phyloP scores from a whole-genome alignment of 2,888 invertebrate genomes.

The Cheilosia urbana region DNA sequence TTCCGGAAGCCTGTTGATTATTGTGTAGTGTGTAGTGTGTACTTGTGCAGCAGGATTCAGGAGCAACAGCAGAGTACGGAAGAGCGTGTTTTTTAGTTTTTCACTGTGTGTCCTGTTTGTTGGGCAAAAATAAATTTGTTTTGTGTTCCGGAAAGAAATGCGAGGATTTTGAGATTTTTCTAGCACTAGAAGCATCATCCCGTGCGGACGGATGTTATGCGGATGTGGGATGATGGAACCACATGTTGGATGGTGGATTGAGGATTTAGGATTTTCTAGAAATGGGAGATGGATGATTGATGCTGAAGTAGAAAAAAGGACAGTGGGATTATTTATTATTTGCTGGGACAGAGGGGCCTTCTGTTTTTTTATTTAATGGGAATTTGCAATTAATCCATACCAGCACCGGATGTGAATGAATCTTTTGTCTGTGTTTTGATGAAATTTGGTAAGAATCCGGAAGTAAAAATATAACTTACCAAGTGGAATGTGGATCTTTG shows the following conservation, averaged over 20 bases:
- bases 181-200: constrained; percentile 40
- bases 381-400: constrained; percentile 55
- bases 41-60: constrained; percentile 21
- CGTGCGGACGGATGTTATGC: constrained; percentile 58
- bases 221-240: constrained; percentile 44
- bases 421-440: constrained; percentile 18
- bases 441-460: too few relatives aligned
- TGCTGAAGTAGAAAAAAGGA: constrained; percentile 34
- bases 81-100: constrained; percentile 19
- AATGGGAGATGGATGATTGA: constrained; percentile 56
- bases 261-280: constrained; percentile 46
- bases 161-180: constrained; percentile 53
- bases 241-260: constrained; percentile 57
- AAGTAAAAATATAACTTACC: too few relatives aligned
- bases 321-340: constrained; percentile 16
- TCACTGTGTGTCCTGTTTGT: constrained; percentile 49
- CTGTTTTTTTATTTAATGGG: constrained; percentile 5
- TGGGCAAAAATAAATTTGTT: constrained; percentile 56
- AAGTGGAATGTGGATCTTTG: too few relatives aligned
- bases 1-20: constrained; percentile 75
- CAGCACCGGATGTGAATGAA: constrained; percentile 35
- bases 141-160: constrained; percentile 63
- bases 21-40: background rate
- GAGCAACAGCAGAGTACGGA: constrained; percentile 29
- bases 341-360: constrained; percentile 8